Base-by-base conservation (phyloP, 2,113 vertebrate species). In the Seriola rivoliana region DNA sequence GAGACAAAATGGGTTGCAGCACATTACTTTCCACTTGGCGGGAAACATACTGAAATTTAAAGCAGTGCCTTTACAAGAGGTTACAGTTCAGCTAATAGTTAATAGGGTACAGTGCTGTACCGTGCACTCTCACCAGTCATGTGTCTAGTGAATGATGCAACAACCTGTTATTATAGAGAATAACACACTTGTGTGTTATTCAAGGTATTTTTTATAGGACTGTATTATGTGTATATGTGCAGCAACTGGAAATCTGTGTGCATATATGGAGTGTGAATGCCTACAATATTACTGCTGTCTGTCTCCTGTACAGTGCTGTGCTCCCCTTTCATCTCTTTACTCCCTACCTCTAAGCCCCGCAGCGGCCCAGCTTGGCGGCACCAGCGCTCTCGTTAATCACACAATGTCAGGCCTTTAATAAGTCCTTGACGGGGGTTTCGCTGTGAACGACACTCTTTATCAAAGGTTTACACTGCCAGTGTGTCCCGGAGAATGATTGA, bases 391-490 rank as follows among this genome's bases (percentile, higher is more conserved):
- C 86, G 87, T 95, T 93, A 94, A 95, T 95, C 92, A 92, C 82
- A 69, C 23, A 1, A 77, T 91, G 90, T 93, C 92, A 89, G 90
- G 50, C 77, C 90, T 93, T 91, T 95, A 94, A 94, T 94, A 94
- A 94, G 93, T 93, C 94, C 95, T 94, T 95, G 94, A 94, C 92
- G 79, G 90, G 88, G 91, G 90, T 91, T 94, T 94, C 57, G 74
- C 91, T 25, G 76, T 78, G 89, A 94, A 92, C 92, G 89, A 93
- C 85, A 92, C 90, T 92, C 92, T 94, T 94, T 94, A 95, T 95
- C 94, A 94, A 93, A 95, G 94, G 84, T 95, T 95, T 93, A 94
- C 92, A 84, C 88, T 91, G 91, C 81, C 89, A 80, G 69, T 58
- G 78, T 88, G 88, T 89, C 89, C 89, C 48, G 90, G 17, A 60